Evolutionary conservation across 2,888 invertebrate genomes (phyloP).

Genomic region (Drosophila cognata): DNA sequence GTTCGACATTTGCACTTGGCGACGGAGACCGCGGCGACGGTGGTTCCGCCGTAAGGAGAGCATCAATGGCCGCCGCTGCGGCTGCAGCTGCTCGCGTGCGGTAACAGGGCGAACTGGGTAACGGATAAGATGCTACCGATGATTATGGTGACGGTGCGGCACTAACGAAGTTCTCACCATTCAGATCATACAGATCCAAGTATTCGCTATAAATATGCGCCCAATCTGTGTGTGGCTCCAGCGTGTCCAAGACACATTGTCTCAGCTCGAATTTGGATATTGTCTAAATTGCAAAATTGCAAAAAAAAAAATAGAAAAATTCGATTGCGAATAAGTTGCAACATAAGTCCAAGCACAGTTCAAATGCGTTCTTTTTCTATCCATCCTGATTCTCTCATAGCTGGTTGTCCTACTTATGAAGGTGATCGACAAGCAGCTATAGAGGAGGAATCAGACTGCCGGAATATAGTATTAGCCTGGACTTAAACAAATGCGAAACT

Average conservation of each 20-base stretch:
- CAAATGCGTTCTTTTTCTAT: no score
- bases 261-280: slow-evolving; percentile 89
- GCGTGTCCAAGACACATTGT: slow-evolving; percentile 90
- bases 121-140: slow-evolving; percentile 14
- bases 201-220: slow-evolving; percentile 96
- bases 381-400: no score
- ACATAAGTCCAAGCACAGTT: not conserved
- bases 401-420: no score
- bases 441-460: no score
- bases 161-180: slow-evolving; percentile 45
- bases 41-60: slow-evolving; percentile 42
- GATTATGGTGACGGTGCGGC: slow-evolving; percentile 39
- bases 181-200: slow-evolving; percentile 86
- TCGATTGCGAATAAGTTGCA: no score
- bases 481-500: no score
- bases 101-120: slow-evolving; percentile 26
- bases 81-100: slow-evolving; percentile 48
- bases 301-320: not conserved
- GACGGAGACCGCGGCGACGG: slow-evolving; percentile 22
- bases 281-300: not conserved
- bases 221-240: slow-evolving; percentile 92
- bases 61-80: slow-evolving; percentile 50
- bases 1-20: slow-evolving; percentile 13
- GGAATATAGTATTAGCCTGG: no score
- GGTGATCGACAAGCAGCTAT: no score